These are phyloP conservation scores for Dastarcus helophoroides DNA, from an alignment of 2,888 invertebrate species.

Conservation along the genomic window DNA sequence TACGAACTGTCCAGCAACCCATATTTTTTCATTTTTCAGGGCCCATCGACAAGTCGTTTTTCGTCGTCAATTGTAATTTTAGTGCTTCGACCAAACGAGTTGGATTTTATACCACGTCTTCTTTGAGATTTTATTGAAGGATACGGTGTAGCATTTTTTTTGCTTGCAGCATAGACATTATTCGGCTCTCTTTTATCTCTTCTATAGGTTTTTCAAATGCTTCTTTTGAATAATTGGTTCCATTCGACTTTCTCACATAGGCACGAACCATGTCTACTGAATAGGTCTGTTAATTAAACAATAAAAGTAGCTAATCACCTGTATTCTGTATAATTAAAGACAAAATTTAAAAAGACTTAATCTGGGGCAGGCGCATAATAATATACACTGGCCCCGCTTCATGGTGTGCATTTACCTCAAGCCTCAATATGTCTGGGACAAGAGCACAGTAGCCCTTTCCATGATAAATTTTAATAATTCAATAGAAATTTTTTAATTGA, in stretches of 20 bases:
- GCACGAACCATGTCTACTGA: slow-evolving; percentile 1
- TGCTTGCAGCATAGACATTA: background rate
- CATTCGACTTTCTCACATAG: background rate
- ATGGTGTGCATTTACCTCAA: slow-evolving; percentile 4
- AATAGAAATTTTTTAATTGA: no score
- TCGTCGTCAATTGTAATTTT: slow-evolving; percentile 18
- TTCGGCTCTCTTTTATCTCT: background rate
- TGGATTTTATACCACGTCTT: slow-evolving; percentile 11
- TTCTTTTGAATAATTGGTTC: slow-evolving; percentile 3
- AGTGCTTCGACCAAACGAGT: slow-evolving; percentile 17
- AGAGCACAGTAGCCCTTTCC: no score
- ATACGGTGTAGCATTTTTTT: slow-evolving; percentile 9
- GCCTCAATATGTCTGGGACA: no score
- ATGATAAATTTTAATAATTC: no score
- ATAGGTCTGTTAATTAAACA: no score
- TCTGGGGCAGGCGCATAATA: slow-evolving; percentile 2
- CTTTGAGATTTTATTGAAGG: slow-evolving; percentile 14
- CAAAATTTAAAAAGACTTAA: no score
- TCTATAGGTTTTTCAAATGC: slow-evolving; percentile 1
- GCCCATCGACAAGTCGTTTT: slow-evolving; percentile 16
- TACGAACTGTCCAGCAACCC: slow-evolving; percentile 23
- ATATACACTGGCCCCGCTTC: slow-evolving; percentile 3
- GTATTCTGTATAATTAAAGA: no score
- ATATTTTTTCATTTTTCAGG: slow-evolving; percentile 19
- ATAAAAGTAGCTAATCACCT: no score